Conservation (phyloP, 2,888 invertebrate genomes). For the Euclidia mi region DNA sequence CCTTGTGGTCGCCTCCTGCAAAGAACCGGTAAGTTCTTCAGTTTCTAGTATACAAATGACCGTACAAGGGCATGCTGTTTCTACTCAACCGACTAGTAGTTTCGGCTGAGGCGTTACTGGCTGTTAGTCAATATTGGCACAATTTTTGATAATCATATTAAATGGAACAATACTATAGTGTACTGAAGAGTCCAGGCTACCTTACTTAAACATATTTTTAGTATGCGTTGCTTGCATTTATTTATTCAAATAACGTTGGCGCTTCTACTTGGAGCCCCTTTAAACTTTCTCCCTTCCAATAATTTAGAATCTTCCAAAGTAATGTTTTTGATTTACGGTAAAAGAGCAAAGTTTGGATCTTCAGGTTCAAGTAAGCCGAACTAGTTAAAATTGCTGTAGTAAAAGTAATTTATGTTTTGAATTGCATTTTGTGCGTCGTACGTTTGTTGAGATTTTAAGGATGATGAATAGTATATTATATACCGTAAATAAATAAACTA, state of each 20-base stretch:
- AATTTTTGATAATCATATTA: too few relatives aligned
- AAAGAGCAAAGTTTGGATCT: conserved; percentile 6
- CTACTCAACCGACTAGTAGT: too few relatives aligned
- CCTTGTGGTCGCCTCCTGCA: too few relatives aligned
- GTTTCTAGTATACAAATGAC: too few relatives aligned
- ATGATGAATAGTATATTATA: too few relatives aligned
- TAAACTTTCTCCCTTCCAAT: conserved; percentile 41
- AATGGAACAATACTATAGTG: too few relatives aligned
- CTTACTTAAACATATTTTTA: conserved; percentile 10
- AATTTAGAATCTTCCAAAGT: conserved; percentile 25
- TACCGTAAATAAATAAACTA: too few relatives aligned
- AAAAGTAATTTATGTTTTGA: neutral
- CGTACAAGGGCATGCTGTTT: too few relatives aligned
- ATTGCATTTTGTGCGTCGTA: neutral
- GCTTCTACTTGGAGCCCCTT: conserved; percentile 22
- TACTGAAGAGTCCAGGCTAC: neutral
- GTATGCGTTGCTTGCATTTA: conserved; percentile 17
- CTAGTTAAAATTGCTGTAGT: neutral
- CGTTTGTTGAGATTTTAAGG: too few relatives aligned
- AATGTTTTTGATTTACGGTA: conserved; percentile 19
- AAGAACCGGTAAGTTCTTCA: too few relatives aligned
- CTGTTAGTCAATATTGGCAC: too few relatives aligned
- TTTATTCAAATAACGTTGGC: conserved; percentile 20
- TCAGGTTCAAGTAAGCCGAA: neutral
- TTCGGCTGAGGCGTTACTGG: too few relatives aligned